Conservation (phyloP, 1,140 invertebrate genomes). For the Drosophila cardini region DNA sequence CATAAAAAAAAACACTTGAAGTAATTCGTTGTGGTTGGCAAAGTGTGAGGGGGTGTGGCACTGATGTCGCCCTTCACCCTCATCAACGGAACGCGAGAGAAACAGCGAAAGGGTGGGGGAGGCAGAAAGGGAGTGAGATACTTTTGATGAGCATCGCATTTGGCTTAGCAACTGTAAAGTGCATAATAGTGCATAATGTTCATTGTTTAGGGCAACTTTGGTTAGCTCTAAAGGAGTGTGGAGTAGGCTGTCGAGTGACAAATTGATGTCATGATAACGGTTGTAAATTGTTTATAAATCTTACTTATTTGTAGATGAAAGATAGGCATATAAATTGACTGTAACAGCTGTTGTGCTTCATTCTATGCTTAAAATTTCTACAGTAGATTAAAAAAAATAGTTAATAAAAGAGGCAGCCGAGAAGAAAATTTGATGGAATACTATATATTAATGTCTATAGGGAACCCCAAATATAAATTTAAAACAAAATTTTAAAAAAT, state of each 20-base stretch:
- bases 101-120: too few species aligned
- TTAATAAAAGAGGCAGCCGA: too few species aligned
- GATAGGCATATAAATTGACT: slow-evolving; percentile 23
- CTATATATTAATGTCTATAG: too few species aligned
- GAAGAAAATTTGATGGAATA: too few species aligned
- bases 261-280: slow-evolving; percentile 32
- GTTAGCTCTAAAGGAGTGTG: not conserved
- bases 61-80: not conserved
- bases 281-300: not conserved
- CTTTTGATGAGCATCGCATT: slow-evolving; percentile 37
- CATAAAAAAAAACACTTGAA: slow-evolving; percentile 75
- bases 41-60: slow-evolving; percentile 20
- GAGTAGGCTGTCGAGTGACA: slow-evolving; percentile 31
- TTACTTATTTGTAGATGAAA: slow-evolving; percentile 16
- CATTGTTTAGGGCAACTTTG: slow-evolving; percentile 50
- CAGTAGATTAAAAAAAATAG: too few species aligned
- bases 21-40: slow-evolving; percentile 67
- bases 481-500: too few species aligned
- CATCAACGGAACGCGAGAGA: not conserved
- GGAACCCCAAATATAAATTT: too few species aligned
- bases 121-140: not conserved
- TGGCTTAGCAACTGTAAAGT: slow-evolving; percentile 50
- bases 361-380: not conserved
- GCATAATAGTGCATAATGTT: slow-evolving; percentile 65
- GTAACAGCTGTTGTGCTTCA: slow-evolving; percentile 16